Evolutionary conservation across 2,113 vertebrate genomes (phyloP), one percentile per base, ranked within the genome.

Genomic region (Casuarius casuarius): DNA sequence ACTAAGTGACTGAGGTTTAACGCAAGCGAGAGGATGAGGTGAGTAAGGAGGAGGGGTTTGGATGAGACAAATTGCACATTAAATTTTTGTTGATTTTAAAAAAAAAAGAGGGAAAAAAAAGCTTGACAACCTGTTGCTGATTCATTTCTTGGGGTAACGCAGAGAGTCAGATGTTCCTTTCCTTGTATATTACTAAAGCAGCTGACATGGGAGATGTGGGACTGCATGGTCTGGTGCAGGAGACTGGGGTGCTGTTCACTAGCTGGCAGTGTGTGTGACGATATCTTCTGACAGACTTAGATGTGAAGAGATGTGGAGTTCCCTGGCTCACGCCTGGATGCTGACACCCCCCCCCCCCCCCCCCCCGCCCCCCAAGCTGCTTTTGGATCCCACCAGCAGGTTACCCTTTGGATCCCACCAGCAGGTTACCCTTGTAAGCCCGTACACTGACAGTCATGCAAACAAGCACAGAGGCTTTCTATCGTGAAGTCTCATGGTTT

Each of bases 1-100:
- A 95, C 73, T 96, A 94, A 92, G 94, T 90, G 95, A 12, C 48
- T 90, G 94, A 95, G 89, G 91, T 95, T 92, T 91, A 65, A 65
- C 0, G 0, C 26, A 51, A 68, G 76, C 29, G 20, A 61, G 23
- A 85, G 44, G 58, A 59, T 74, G 62, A 87, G 52, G 48, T 89
- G 76, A 90, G 59, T 44, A 86, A 82, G 76, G 85, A 59, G 35
- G 67, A 91, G 11, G 7, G 38, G 29, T 52, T 87, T 9, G 59
- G 42, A n/a, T 84, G 77, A 94, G n/a, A 26, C 19, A 92, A 79
- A n/a, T 16, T 84, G 16, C 33, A 19, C 72, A 48, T 11, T 44
- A 79, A 82, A 62, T 72, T 78, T 38, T 81, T 25, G 19, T 68
- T 56, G 25, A 38, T 38, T 25, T 83, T 88, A 10, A 15, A 42